A percentile compares a stretch with the other conserved stretches of the same genome.
Conservation (phyloP, 2,113 vertebrate species). For the Alouatta palliata region DNA sequence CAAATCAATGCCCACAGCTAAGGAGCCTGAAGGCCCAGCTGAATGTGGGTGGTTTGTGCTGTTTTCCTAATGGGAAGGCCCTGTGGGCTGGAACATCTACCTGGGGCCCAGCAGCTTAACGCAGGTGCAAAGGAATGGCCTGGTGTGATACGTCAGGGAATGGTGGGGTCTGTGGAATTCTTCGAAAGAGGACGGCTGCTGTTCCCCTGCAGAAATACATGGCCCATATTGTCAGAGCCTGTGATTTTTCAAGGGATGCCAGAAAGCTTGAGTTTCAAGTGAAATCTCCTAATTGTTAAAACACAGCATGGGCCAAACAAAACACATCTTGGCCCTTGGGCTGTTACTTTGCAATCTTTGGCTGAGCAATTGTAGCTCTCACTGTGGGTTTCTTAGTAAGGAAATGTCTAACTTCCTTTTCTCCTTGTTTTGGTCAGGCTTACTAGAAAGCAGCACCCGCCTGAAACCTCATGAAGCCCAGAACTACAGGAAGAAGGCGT, state of each 20-base stretch:
- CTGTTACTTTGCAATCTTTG: conserved; percentile 45
- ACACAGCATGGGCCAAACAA: conserved; percentile 31
- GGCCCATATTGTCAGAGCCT: neutral
- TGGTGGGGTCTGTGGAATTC: neutral
- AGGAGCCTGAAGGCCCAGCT: neutral
- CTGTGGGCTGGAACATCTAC: neutral
- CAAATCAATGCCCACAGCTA: neutral
- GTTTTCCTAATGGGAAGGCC: neutral
- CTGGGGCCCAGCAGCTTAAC: neutral
- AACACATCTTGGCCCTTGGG: conserved; percentile 35
- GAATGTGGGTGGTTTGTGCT: neutral
- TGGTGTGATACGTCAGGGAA: neutral
- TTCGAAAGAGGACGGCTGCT: neutral
- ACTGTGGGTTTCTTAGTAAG: conserved; percentile 59
- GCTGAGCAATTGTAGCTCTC: conserved; percentile 26
- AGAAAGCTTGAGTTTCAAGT: neutral
- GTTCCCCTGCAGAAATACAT: neutral
- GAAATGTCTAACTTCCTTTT: conserved; percentile 65
- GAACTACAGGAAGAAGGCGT: conserved; percentile 97
- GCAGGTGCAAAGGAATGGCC: neutral
- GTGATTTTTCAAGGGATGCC: neutral
- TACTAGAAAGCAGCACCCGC: conserved; percentile 97
- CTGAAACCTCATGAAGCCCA: conserved; percentile 99
- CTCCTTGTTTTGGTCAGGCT: conserved; percentile 87
- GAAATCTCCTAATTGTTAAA: conserved; percentile 45